Conservation (phyloP, 2,888 invertebrate species). For the Cordilura impudica region DNA sequence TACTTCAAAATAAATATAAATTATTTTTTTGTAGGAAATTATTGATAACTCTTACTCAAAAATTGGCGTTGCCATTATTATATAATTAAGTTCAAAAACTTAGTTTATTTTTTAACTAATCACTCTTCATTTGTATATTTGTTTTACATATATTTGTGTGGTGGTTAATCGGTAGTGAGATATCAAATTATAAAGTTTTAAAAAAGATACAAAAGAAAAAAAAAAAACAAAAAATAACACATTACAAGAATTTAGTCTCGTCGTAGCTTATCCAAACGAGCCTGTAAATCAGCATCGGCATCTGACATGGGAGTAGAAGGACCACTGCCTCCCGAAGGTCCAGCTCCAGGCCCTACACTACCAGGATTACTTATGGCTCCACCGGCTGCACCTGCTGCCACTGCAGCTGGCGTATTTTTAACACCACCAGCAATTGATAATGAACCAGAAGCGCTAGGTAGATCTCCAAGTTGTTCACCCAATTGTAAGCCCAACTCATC, state of each 20-base stretch:
- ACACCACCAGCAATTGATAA: constrained; percentile 81
- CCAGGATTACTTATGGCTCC: constrained; percentile 77
- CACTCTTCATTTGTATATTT: neutral
- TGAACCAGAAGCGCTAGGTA: constrained; percentile 84
- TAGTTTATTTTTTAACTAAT: no score
- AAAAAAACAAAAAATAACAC: constrained; percentile 3
- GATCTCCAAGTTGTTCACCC: constrained; percentile 92
- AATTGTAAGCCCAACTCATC: constrained; percentile 98
- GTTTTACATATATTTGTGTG: constrained; percentile 25
- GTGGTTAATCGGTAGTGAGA: constrained; percentile 19
- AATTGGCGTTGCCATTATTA: no score
- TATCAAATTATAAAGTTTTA: constrained; percentile 23
- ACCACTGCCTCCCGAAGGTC: constrained; percentile 76
- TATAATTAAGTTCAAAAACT: no score
- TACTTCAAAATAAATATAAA: no score
- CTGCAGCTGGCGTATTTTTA: constrained; percentile 82
- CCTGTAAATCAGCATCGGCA: constrained; percentile 98
- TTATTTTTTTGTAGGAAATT: no score
- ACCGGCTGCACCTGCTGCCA: constrained; percentile 77
- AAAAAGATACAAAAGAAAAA: constrained; percentile 1
- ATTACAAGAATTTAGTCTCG: constrained; percentile 82
- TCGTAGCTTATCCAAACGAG: constrained; percentile 95
- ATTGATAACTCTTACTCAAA: no score
- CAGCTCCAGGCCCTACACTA: constrained; percentile 69
- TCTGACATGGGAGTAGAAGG: constrained; percentile 82